phyloP scores from a whole-genome alignment of 2,888 invertebrate genomes.

The Siphlonurus alternatus region DNA sequence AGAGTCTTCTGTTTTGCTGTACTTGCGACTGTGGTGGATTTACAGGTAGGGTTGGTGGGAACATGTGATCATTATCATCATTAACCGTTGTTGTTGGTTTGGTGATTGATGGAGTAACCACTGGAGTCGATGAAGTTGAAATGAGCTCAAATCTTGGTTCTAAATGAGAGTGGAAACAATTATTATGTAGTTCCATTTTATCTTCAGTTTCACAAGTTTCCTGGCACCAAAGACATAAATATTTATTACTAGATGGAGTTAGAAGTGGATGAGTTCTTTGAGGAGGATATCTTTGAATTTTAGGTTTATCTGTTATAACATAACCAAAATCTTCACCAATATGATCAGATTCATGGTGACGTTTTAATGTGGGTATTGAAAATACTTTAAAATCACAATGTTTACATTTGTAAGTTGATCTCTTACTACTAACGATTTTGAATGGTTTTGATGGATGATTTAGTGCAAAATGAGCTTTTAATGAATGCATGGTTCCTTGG shows the following conservation, averaged over 20 bases:
- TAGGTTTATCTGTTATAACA: neutral
- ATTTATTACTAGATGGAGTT: neutral
- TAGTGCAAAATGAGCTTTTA: neutral
- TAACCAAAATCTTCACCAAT: neutral
- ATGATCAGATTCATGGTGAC: neutral
- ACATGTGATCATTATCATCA: no score
- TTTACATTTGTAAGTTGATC: neutral
- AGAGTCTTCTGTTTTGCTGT: no score
- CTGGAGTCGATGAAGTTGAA: neutral
- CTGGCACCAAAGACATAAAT: neutral
- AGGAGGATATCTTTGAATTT: no score
- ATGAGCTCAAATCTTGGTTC: neutral
- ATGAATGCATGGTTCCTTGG: neutral
- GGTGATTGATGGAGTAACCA: neutral
- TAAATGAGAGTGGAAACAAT: neutral
- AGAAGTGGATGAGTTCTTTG: neutral
- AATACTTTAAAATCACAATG: neutral
- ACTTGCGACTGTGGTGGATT: no score
- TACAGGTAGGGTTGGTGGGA: neutral
- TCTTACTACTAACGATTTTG: neutral
- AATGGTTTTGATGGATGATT: neutral
- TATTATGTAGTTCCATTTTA: neutral
- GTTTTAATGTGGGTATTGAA: neutral
- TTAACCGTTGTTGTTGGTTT: no score
- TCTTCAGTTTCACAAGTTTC: neutral